Percentiles rank a stretch among this genome's conserved stretches.
These are phyloP conservation scores for Metopolophium dirhodum DNA, from an alignment of 1,140 invertebrate genomes.

Conservation along the genomic window DNA sequence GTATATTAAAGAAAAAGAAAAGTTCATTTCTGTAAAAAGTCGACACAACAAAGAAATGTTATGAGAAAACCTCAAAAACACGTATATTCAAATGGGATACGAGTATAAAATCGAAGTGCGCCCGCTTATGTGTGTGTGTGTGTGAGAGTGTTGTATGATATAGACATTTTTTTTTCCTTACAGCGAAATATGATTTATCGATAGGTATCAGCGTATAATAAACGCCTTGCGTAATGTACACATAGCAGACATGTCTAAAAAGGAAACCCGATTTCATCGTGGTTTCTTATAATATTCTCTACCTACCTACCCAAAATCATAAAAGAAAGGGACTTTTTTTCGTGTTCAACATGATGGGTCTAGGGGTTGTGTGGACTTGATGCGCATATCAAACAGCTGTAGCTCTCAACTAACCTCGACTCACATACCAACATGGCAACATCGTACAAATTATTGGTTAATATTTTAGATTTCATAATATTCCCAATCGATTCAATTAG, in stretches of 20 bases:
- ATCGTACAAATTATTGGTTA: neutral
- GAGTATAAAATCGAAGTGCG: neutral
- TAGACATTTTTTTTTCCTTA: neutral
- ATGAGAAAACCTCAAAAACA: neutral
- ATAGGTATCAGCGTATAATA: neutral
- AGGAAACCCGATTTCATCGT: neutral
- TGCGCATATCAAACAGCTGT: neutral
- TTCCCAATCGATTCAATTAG: neutral
- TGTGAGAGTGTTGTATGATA: neutral
- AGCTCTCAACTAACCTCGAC: too few relatives aligned
- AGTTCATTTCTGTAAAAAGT: neutral
- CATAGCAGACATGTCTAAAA: neutral
- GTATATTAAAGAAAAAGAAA: neutral
- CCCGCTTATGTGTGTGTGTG: too few relatives aligned
- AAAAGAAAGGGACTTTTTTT: neutral
- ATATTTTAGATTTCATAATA: neutral
- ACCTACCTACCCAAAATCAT: neutral
- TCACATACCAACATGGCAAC: neutral
- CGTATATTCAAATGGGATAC: conserved; percentile 9
- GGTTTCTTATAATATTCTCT: neutral
- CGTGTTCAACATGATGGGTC: neutral
- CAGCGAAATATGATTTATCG: conserved; percentile 19
- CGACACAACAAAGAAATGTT: neutral
- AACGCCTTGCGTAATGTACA: conserved; percentile 25
- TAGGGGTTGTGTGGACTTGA: neutral